These are phyloP conservation scores for Philopedon plagiatum DNA, from an alignment of 2,888 invertebrate genomes.

Conservation along the genomic window DNA sequence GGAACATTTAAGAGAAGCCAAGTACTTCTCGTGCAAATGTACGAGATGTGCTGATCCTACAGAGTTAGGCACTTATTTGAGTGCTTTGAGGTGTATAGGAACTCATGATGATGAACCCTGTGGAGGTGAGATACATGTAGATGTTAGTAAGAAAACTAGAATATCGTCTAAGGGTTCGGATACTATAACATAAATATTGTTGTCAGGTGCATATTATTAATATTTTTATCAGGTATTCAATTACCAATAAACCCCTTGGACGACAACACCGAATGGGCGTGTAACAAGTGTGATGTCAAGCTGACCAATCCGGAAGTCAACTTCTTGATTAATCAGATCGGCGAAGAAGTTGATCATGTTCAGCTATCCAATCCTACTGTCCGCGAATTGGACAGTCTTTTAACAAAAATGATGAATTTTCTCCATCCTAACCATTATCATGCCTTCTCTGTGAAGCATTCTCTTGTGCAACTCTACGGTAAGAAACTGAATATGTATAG, in stretches of 20 bases:
- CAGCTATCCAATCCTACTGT: constrained; percentile 75
- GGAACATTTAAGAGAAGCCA: constrained; percentile 83
- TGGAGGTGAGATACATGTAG: constrained; percentile 66
- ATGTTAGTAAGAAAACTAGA: too few species aligned
- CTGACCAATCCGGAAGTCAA: constrained; percentile 76
- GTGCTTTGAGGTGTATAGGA: constrained; percentile 79
- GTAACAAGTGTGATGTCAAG: constrained; percentile 78
- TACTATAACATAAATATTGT: neutral
- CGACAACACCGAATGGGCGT: constrained; percentile 82
- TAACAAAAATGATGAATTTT: constrained; percentile 80
- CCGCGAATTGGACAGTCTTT: constrained; percentile 75
- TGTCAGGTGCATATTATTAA: neutral
- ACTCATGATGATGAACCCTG: constrained; percentile 68
- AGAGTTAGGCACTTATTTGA: constrained; percentile 82
- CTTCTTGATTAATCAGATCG: constrained; percentile 80
- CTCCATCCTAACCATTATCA: constrained; percentile 90
- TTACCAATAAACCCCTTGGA: constrained; percentile 80
- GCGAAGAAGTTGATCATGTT: constrained; percentile 81
- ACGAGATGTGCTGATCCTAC: constrained; percentile 84
- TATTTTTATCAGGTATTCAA: constrained; percentile 68
- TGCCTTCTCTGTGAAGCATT: constrained; percentile 74
- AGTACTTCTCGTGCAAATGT: constrained; percentile 84
- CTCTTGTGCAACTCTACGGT: constrained; percentile 50
- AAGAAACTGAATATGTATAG: too few species aligned
- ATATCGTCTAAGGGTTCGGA: too few species aligned